These are phyloP conservation scores for Conchocele bisecta DNA, from an alignment of 2,888 invertebrate genomes.

Conservation along the genomic window DNA sequence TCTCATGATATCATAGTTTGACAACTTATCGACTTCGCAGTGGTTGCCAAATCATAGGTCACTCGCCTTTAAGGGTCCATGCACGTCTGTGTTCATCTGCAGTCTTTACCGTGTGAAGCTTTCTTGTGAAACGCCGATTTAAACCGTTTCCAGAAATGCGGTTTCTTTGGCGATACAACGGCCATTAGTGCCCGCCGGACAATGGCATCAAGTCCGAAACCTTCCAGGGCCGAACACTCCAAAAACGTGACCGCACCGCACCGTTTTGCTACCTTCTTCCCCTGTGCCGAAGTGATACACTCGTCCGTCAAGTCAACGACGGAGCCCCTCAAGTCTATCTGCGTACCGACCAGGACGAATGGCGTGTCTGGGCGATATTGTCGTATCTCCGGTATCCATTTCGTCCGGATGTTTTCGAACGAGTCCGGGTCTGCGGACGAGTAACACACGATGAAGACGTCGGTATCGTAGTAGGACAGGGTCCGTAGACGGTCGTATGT, in stretches of 20 bases:
- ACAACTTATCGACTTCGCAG: too few species aligned
- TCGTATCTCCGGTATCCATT: constrained; percentile 75
- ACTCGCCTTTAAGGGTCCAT: too few species aligned
- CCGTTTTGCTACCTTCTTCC: constrained; percentile 53
- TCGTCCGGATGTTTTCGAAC: constrained; percentile 70
- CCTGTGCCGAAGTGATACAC: constrained; percentile 49
- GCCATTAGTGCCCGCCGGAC: constrained; percentile 62
- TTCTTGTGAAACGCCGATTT: constrained; percentile 42
- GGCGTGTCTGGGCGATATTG: constrained; percentile 72
- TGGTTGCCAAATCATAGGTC: too few species aligned
- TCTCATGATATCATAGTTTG: too few species aligned
- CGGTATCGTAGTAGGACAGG: constrained; percentile 74
- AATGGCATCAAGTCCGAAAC: constrained; percentile 60
- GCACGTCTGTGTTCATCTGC: too few species aligned
- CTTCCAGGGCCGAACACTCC: constrained; percentile 64
- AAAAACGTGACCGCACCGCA: constrained; percentile 52
- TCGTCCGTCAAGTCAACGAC: constrained; percentile 46
- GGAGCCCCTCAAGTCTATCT: constrained; percentile 69
- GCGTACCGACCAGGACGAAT: constrained; percentile 75
- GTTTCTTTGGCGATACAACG: constrained; percentile 62
- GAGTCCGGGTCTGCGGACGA: constrained; percentile 71
- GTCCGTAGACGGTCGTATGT: constrained; percentile 75
- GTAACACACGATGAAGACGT: constrained; percentile 77
- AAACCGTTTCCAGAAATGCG: constrained; percentile 65
- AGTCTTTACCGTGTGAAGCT: not conserved